These are phyloP conservation scores for Trachemys scripta DNA, from an alignment of 2,113 vertebrate species.

Conservation along the genomic window DNA sequence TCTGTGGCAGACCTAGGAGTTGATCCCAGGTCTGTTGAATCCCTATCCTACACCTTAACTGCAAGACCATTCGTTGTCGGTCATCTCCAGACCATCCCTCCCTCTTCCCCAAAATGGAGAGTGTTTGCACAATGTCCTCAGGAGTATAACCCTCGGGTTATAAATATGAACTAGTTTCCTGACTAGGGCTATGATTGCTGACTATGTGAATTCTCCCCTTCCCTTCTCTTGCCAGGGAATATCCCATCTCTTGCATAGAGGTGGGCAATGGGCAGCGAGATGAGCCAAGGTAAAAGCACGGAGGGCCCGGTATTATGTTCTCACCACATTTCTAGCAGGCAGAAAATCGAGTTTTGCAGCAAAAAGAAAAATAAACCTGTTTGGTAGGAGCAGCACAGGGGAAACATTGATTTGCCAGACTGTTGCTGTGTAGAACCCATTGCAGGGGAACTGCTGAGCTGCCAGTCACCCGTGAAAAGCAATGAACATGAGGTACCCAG, in stretches of 20 bases:
- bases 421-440: background rate
- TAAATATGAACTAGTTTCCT: background rate
- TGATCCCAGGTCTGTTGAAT: background rate
- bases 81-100: background rate
- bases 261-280: background rate
- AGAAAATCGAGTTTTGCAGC: background rate
- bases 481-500: background rate
- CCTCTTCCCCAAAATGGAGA: background rate
- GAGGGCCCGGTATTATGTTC: background rate
- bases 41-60: background rate
- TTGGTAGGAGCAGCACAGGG: background rate
- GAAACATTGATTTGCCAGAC: background rate
- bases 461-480: too few relatives aligned
- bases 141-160: background rate
- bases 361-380: too few relatives aligned
- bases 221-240: background rate
- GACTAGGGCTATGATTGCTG: background rate
- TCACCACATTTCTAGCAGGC: background rate
- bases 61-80: background rate
- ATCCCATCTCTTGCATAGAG: background rate
- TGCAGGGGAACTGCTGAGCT: background rate
- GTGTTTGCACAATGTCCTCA: background rate
- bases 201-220: background rate
- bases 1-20: background rate
- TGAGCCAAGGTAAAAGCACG: rapidly evolving